phyloP scores from a whole-genome alignment of 2,113 vertebrate genomes.

The Ageneiosus marmoratus region DNA sequence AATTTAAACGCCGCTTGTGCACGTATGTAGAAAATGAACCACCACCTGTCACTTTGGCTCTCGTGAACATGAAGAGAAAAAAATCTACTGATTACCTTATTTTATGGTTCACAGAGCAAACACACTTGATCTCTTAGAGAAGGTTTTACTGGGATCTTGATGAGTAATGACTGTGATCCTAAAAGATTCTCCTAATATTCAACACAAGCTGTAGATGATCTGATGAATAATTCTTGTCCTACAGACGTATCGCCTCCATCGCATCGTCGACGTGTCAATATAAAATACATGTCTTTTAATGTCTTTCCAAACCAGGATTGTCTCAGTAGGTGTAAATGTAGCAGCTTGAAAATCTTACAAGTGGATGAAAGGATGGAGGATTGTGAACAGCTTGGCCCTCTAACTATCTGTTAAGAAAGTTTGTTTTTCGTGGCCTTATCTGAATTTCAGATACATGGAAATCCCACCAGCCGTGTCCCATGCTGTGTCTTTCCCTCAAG shows the following conservation, averaged over 20 bases:
- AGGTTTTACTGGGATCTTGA: neutral
- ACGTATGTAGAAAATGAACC: too few species aligned
- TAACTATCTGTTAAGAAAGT: conserved; percentile 44
- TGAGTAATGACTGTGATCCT: neutral
- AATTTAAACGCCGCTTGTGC: too few species aligned
- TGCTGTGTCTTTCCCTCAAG: neutral
- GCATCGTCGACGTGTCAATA: neutral
- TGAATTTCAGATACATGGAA: conserved; percentile 38
- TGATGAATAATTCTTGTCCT: too few species aligned
- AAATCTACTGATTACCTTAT: too few species aligned
- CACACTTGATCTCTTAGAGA: neutral
- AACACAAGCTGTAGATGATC: neutral
- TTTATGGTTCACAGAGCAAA: too few species aligned
- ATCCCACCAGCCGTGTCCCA: conserved; percentile 24
- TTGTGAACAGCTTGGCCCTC: conserved; percentile 23
- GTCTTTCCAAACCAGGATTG: neutral
- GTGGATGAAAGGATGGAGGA: conserved; percentile 12
- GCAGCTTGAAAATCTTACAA: conserved; percentile 30
- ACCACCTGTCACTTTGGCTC: too few species aligned
- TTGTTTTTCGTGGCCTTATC: conserved; percentile 42
- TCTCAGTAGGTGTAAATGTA: conserved; percentile 2
- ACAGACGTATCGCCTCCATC: too few species aligned
- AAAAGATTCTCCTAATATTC: neutral
- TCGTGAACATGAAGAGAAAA: too few species aligned
- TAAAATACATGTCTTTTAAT: neutral